Base-by-base conservation (phyloP, 2,113 vertebrate genomes). In the Upupa epops region DNA sequence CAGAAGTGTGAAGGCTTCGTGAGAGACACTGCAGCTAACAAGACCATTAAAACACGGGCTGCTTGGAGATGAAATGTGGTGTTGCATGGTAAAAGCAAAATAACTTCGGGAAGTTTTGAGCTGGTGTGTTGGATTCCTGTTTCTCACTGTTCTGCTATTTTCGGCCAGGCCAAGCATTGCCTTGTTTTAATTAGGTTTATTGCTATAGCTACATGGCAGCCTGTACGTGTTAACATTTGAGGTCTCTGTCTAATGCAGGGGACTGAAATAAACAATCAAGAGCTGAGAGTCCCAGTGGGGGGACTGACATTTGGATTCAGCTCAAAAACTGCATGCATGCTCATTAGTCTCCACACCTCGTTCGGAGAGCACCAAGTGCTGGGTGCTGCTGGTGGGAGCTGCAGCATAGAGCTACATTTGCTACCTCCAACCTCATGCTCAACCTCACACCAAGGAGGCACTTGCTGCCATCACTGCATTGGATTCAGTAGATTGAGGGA, bases 391-490 rank as follows among this genome's bases (percentile, higher is more conserved):
- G 21, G 1, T 49, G 4, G 40, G 18, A 10, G 3, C 37, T 70
- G 29, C 48, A 52, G 49, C 21, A 26, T 9, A 49, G 24, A 17
- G 29, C 54, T 24, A 3, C 0, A 0, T 46, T 77, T 42, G 69
- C 36, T 29, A 68, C 46, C 28, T 58, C 31, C 75, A 54, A 24
- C 31, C 55, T 19, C 12, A 40, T 16, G 36, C 59, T 85, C 25
- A 11, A 1, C 9, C 34, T 55, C 25, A 11, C 1, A 18, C 65
- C 31, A 15, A 59, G 37, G 75, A 49, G 60, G 31, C 0, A 4
- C 40, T 83, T 0, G 0, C 19, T 26, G 80, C 34, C 56, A 8
- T 20, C 0, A 1, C 25, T 29, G 17, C 1, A 1, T 6, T 0
- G 2, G 14, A 37, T 22, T 37, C 5, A 69, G 55, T 36, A 8